phyloP scores from a whole-genome alignment of 2,797 vertebrate species.

The Aselliscus stoliczkanus region DNA sequence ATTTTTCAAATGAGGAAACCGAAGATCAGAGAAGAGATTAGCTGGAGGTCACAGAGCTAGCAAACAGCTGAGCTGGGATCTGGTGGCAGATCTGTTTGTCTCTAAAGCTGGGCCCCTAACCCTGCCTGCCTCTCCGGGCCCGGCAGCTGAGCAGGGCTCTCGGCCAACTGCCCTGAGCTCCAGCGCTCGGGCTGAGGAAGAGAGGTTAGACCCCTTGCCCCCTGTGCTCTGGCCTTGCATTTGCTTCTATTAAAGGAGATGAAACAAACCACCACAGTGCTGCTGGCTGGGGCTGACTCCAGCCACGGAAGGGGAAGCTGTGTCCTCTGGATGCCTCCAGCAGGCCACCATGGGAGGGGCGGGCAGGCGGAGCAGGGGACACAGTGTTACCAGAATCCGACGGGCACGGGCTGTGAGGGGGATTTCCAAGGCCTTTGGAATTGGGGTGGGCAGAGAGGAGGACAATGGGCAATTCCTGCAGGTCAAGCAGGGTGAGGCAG shows the following conservation, averaged over 20 bases:
- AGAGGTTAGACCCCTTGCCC: neutral
- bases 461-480: neutral
- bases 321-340: constrained; percentile 27
- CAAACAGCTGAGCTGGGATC: neutral
- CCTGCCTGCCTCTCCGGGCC: neutral
- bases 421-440: constrained; percentile 52
- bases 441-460: neutral
- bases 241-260: constrained; percentile 41
- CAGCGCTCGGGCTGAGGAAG: neutral
- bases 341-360: neutral
- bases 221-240: neutral
- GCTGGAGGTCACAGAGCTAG: neutral
- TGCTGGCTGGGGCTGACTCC: neutral
- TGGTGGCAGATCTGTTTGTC: neutral
- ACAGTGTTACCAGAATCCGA: neutral
- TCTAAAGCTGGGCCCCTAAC: neutral
- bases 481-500: neutral
- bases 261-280: neutral
- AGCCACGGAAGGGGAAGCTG: constrained; percentile 2
- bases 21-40: neutral
- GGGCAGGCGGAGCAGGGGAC: neutral
- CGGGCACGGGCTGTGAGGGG: neutral
- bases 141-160: neutral
- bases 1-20: neutral
- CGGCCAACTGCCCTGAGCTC: neutral